A percentile compares a stretch with the other conserved stretches of the same genome.
Conservation (phyloP, 2,113 vertebrate species). For the Pachyramphus minor region DNA sequence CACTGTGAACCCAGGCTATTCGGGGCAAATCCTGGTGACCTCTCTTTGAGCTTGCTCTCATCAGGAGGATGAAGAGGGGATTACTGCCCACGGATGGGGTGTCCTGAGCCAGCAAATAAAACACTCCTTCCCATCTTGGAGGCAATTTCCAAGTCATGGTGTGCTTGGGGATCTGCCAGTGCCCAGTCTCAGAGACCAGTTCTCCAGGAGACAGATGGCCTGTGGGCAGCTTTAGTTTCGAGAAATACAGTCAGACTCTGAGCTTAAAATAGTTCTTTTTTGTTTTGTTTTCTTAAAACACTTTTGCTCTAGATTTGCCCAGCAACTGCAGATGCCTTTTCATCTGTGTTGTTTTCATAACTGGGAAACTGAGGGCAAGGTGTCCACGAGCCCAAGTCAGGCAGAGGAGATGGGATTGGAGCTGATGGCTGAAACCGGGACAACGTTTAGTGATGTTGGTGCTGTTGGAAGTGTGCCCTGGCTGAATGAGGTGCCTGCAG, state of each 20-base stretch:
- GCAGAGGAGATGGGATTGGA: background rate
- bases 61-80: background rate
- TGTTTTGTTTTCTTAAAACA: background rate
- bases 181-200: background rate
- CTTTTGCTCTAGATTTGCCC: background rate
- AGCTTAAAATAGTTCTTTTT: background rate
- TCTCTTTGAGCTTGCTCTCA: background rate
- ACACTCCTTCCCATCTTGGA: background rate
- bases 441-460: background rate
- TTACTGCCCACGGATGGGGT: background rate
- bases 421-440: background rate
- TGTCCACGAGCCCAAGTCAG: background rate
- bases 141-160: background rate
- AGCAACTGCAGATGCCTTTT: background rate
- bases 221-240: background rate
- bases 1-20: background rate
- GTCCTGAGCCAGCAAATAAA: background rate
- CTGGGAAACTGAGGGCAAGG: background rate
- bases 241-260: background rate
- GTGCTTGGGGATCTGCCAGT: background rate
- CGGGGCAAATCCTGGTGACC: slow-evolving; percentile 30
- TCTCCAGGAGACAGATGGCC: slow-evolving; percentile 32
- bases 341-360: background rate
- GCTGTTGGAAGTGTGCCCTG: background rate
- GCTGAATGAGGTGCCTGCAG: background rate